Conservation (phyloP, 2,888 invertebrate genomes). For the Chaitophorus viminalis region DNA sequence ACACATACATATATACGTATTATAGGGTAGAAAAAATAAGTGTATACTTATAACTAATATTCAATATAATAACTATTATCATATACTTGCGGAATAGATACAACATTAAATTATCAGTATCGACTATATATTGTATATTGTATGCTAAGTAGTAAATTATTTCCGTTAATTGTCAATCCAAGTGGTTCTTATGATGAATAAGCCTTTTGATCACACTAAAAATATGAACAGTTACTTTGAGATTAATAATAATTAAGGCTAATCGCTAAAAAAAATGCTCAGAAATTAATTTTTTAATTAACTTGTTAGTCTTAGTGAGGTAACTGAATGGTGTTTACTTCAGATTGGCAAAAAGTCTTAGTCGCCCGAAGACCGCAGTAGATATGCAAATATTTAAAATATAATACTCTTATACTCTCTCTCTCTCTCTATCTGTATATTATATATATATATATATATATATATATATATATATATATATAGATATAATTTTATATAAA, state of each 20-base stretch:
- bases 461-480: too few relatives aligned
- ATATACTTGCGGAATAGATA: not conserved
- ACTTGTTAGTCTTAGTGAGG: constrained; percentile 8
- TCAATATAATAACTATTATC: too few relatives aligned
- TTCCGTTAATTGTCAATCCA: not conserved
- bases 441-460: too few relatives aligned
- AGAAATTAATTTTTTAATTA: constrained; percentile 13
- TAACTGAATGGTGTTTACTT: constrained; percentile 13
- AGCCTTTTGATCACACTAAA: not conserved
- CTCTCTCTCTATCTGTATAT: too few relatives aligned
- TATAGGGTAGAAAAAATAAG: too few relatives aligned
- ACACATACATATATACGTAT: too few relatives aligned
- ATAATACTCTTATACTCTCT: not conserved
- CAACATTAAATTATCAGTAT: not conserved
- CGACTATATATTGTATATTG: not conserved
- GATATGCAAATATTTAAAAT: constrained; percentile 6
- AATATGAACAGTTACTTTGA: not conserved
- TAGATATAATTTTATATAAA: not conserved
- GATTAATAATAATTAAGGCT: constrained; percentile 23
- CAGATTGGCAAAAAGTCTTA: constrained; percentile 15
- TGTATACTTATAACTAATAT: too few relatives aligned
- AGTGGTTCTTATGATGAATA: not conserved
- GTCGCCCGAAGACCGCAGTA: too few relatives aligned
- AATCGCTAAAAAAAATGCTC: not conserved
- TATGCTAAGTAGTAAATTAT: not conserved